Evolutionary conservation across 2,113 vertebrate species (phyloP), one percentile per base, ranked within the genome.

Genomic region (Mesitornis unicolor): DNA sequence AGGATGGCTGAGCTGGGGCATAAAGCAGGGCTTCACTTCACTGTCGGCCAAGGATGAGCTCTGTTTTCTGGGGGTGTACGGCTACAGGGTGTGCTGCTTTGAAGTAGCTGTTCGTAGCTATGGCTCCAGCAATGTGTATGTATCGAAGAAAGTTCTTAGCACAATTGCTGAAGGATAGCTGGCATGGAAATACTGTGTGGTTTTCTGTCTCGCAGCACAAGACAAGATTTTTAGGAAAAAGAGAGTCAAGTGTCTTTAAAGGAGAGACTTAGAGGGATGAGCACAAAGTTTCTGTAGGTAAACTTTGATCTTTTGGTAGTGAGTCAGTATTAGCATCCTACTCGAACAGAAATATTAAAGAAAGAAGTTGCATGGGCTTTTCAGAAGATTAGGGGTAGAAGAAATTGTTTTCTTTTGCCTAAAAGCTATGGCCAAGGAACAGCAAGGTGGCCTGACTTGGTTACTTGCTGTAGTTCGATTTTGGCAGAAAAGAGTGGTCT

Each of bases 101-200:
- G 6, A 50, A 65, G 70, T 8, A 60, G 12, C 4, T 11, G 7
- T 48, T 89, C 53, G 53, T 64, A 71, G 40, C 45, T 28, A 75
- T 0, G 1, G 13, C 21, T 61, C 35, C 28, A 71, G 64, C 47
- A 71, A 35, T 7, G 13, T 21, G 29, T 29, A 26, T 2, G 2
- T 21, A 22, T 43, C 10, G 10, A 10, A 76, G 20, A 88, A 79
- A 57, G 31, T 16, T 76, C 36, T 68, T 13, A 4, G 26, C 40
- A n/a, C 18, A 40, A 31, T 6, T 78, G 35, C 22, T 50, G 56
- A 87, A 61, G 31, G 74, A 25, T 11, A 43, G 51, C 43, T 71
- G 71, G 21, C 47, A 28, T 54, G 33, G 35, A 35, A 95, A 61
- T 48, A 10, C 16, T 21, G 19, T 4, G 8, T 53, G 20, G 7